These are phyloP conservation scores for Rhynchonycteris naso DNA, from an alignment of 2,797 vertebrate genomes.

Conservation along the genomic window DNA sequence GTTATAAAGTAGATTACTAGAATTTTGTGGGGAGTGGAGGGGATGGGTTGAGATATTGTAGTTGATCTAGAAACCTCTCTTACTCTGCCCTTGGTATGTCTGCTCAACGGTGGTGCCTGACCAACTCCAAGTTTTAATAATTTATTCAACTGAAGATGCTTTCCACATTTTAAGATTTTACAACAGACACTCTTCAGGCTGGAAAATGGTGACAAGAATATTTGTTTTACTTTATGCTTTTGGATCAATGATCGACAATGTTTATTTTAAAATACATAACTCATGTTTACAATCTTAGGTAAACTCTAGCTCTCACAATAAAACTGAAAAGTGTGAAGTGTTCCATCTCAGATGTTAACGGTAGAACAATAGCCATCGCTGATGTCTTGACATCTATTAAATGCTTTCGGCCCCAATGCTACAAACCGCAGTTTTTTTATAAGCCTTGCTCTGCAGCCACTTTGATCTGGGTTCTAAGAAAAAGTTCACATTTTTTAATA, in stretches of 20 bases:
- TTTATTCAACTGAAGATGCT: background rate
- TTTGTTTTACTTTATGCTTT: background rate
- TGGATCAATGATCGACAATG: constrained; percentile 8
- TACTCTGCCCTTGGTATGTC: background rate
- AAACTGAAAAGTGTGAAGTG: background rate
- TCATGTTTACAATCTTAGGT: background rate
- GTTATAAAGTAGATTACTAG: background rate
- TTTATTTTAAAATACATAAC: constrained; percentile 5
- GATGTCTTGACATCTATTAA: background rate
- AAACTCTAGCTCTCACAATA: background rate
- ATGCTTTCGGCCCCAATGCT: background rate
- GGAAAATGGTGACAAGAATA: background rate
- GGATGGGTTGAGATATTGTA: background rate
- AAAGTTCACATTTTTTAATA: background rate
- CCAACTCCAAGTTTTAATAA: background rate
- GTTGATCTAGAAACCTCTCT: background rate
- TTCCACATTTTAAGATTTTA: background rate
- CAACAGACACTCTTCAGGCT: background rate
- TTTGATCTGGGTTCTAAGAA: background rate
- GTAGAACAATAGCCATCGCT: background rate
- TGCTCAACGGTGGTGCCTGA: background rate
- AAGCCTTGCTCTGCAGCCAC: background rate
- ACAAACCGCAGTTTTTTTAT: background rate
- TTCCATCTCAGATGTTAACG: background rate
- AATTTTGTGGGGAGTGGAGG: background rate